Evolutionary conservation across 2,888 invertebrate genomes (phyloP).

Genomic region (Cephalotes varians): DNA sequence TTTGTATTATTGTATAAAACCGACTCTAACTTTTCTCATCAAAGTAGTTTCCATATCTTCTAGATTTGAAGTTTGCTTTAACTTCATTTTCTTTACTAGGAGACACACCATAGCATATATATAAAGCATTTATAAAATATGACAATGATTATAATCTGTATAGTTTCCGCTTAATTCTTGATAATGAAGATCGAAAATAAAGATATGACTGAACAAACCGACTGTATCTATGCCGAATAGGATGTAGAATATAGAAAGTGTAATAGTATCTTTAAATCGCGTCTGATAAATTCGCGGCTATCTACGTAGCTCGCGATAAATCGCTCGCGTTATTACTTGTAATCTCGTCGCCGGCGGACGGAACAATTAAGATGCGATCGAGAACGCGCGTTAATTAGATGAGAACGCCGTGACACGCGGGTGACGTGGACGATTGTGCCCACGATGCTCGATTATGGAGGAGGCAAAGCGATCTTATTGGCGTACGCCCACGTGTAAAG

Average conservation of each 20-base stretch:
- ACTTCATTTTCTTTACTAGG: neutral
- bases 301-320: conserved; percentile 30
- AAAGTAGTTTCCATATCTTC: neutral
- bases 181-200: neutral
- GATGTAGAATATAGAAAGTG: neutral
- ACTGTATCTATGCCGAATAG: neutral
- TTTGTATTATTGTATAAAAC: neutral
- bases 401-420: conserved; percentile 58
- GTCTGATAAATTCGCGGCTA: conserved; percentile 12
- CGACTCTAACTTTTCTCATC: neutral
- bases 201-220: neutral
- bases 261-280: neutral
- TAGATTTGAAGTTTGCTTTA: neutral
- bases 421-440: conserved; percentile 34
- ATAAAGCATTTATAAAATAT: neutral
- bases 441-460: conserved; percentile 44
- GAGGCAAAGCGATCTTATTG: conserved; percentile 57
- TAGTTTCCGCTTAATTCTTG: neutral
- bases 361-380: conserved; percentile 65
- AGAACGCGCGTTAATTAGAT: conserved; percentile 67
- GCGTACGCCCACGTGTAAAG: conserved; percentile 63
- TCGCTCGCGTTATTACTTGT: conserved; percentile 1
- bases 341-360: neutral
- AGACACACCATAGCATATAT: neutral
- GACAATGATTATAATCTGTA: neutral